A percentile compares a stretch with the other conserved stretches of the same genome.
phyloP scores from a whole-genome alignment of 2,113 vertebrate genomes.

The Myxocyprinus asiaticus region DNA sequence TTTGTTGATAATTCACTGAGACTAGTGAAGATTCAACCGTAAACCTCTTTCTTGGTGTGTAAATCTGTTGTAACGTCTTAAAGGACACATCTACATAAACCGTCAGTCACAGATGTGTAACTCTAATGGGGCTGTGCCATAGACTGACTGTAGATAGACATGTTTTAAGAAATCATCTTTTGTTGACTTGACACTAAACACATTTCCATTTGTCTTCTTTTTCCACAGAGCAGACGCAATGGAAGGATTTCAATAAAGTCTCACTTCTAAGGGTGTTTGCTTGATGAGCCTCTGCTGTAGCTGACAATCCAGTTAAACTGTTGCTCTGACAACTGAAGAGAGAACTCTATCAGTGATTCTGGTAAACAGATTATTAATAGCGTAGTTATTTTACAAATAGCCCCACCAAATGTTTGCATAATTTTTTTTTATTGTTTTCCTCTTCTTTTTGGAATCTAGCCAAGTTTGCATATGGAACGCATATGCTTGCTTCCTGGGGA shows the following conservation, averaged over 20 bases:
- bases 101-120: slow-evolving; percentile 11
- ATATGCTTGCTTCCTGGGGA: neutral
- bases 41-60: neutral
- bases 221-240: slow-evolving; percentile 56
- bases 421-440: neutral
- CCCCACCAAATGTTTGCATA: neutral
- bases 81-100: slow-evolving; percentile 9
- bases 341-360: neutral
- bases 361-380: neutral
- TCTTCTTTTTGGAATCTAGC: neutral
- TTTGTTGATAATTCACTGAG: slow-evolving; percentile 20
- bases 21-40: slow-evolving; percentile 20
- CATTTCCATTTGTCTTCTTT: slow-evolving; percentile 37
- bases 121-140: slow-evolving; percentile 10
- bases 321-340: neutral
- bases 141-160: neutral
- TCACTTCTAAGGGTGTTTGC: slow-evolving; percentile 51
- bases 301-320: slow-evolving; percentile 7
- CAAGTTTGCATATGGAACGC: neutral
- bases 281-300: slow-evolving; percentile 34
- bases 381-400: neutral
- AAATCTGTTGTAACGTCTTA: neutral
- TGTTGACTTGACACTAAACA: neutral
- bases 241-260: slow-evolving; percentile 54
- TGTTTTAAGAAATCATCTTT: neutral